Conservation (phyloP, 2,113 vertebrate species). For the Campylorhamphus procurvoides region DNA sequence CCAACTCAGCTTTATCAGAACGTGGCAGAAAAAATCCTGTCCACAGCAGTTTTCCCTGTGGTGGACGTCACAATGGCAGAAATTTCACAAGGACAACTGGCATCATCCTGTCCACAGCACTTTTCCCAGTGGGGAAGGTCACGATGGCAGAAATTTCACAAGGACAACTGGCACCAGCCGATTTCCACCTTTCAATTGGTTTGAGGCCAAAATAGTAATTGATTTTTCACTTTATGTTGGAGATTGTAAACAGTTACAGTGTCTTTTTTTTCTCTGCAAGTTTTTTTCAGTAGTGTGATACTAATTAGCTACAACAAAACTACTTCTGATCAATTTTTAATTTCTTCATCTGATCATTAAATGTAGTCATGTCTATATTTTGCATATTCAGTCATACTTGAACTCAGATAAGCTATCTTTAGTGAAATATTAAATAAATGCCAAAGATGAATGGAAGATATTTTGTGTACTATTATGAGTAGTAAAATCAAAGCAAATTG, state of each 20-base stretch:
- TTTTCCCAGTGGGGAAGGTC: neutral
- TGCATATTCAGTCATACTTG: neutral
- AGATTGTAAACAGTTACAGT: neutral
- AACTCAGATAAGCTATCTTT: neutral
- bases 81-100: conserved; percentile 40
- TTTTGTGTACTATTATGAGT: neutral
- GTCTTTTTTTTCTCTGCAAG: neutral
- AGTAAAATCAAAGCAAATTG: neutral
- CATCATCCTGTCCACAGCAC: neutral
- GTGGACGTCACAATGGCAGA: neutral
- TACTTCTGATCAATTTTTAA: neutral
- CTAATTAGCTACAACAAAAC: neutral
- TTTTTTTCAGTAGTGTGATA: neutral
- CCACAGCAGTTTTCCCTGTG: neutral
- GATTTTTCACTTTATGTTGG: conserved; percentile 14
- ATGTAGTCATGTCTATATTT: neutral
- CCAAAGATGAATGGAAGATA: neutral
- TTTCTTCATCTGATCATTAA: neutral
- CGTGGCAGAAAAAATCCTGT: neutral
- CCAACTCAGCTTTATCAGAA: neutral
- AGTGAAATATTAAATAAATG: conserved; percentile 18
- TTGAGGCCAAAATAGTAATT: conserved; percentile 5
- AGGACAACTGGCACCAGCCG: neutral
- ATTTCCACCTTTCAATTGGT: conserved; percentile 20
- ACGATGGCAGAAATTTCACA: conserved; percentile 18